Evolutionary conservation across 2,888 invertebrate species (phyloP), one percentile per base, ranked within the genome.

Genomic region (Julus scanicus): DNA sequence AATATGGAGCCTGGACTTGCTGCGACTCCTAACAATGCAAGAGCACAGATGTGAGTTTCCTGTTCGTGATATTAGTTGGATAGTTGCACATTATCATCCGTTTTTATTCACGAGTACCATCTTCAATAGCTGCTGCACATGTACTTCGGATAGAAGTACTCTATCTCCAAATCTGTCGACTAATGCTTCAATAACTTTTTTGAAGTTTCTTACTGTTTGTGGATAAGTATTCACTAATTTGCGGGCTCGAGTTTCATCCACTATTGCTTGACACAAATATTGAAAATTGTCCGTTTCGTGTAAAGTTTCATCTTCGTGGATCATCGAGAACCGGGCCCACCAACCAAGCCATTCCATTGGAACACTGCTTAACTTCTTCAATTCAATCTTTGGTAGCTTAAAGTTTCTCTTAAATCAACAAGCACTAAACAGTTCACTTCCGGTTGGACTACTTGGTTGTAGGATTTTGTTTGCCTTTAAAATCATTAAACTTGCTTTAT

Each of bases 161-260:
- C 15, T 17, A 53, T 53, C 53, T 15, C 84, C 84, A n/a, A 84
- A 84, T 40, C 84, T 39, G 13, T 84, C 84, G 1, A 4, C 20
- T 84, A 84, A 15, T 15, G 84, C 71, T 86, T 86, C 17, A 4
- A 88, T 39, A 5, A 71, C 88, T 17, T 88, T 88, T 0, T 6
- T 11, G 49, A 86, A 88, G 44, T 86, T 88, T 1, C 86, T 86
- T 0, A 86, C 44, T 15, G 86, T 71, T 37, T 85, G 57, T 20
- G 88, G 87, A 37, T 88, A 88, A 11, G 53, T 88, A 1, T 87
- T 57, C 13, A 88, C 29, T n/a, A 88, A 84, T n/a, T 88, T 84
- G 15, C 53, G 86, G 8, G 80, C 88, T 44, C 84, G 49, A n/a
- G 84, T 17, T 48, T 49, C 87, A 1, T 53, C 53, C 39, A 53